Evolutionary conservation across 2,113 vertebrate genomes (phyloP), one percentile per base, ranked within the genome.

Genomic region (Rhabdornis inornatus): DNA sequence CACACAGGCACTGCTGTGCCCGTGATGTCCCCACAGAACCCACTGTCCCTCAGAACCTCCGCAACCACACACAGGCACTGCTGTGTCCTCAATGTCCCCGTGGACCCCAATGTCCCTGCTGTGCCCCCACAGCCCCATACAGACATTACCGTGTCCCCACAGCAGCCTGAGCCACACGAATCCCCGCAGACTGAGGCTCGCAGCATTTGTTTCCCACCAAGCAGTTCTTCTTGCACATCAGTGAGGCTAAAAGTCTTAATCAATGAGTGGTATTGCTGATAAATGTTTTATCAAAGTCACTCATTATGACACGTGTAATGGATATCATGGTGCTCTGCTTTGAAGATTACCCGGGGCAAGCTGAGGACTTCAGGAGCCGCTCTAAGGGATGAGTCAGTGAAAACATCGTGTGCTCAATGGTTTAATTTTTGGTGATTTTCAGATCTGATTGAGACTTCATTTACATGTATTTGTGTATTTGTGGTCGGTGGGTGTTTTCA

Each of bases 91-190:
- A 2, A 2, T 9, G 35, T 49, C 65, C 45, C 45, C 57, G 5
- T 2, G 21, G 31, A 18, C 37, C 9, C 3, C 35, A 2, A 3
- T 17, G 57, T 52, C 81, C 44, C 37, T 65, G 25, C 63, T 44
- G 45, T 37, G 44, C 9, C 39, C 65, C 7, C 35, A 3, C 21
- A 12, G 44, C 14, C 40, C 6, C 33, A 22, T 24, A 1, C 9
- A 15, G 40, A 3, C n/a, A 10, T 5, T 2, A 0, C 12, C 2
- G 4, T 13, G 21, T 42, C 24, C 63, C 42, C 42, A 4, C 22
- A 45, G 61, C 57, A 6, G 0, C 2, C 0, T 6, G 15, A 50
- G 22, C 27, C 45, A 4, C 56, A 4, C 0, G 0, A 4, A 7
- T 10, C 31, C 30, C 27, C 2, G 2, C 45, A 39, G 30, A 15